Conservation (phyloP, 2,797 vertebrate species). For the Eospalax fontanierii region DNA sequence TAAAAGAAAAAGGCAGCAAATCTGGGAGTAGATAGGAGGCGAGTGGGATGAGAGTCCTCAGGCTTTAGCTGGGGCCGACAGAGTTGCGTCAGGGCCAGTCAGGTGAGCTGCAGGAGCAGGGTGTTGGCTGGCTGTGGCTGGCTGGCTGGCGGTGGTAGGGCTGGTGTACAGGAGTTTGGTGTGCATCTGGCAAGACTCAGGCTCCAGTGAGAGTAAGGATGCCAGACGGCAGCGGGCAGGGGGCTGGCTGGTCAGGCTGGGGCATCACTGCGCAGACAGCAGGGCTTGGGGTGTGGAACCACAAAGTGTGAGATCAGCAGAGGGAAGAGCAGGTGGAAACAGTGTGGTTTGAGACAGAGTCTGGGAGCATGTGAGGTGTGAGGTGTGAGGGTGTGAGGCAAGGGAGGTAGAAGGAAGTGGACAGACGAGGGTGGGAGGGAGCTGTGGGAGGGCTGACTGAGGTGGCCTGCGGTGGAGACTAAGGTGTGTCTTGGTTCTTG, state of each 20-base stretch:
- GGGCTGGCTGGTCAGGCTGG: not conserved
- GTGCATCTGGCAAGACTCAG: not conserved
- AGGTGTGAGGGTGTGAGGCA: not conserved
- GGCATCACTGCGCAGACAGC: rapidly evolving
- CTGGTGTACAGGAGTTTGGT: not conserved
- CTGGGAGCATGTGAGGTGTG: not conserved
- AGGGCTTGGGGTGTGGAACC: not conserved
- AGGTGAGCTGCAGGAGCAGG: not conserved
- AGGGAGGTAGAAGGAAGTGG: not conserved
- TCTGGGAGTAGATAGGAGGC: not conserved
- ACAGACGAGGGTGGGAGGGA: not conserved
- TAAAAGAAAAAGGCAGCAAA: not conserved
- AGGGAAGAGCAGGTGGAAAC: not conserved
- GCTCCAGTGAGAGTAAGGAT: not conserved
- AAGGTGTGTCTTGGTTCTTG: too few species aligned
- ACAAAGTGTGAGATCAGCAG: not conserved
- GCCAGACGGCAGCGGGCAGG: too few species aligned
- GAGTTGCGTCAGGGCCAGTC: not conserved
- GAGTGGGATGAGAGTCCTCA: not conserved
- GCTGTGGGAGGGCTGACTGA: not conserved
- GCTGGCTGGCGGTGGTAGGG: not conserved
- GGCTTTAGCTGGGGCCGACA: not conserved
- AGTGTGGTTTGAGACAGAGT: not conserved
- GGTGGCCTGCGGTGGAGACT: too few species aligned
- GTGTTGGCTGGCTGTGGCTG: not conserved